Evolutionary conservation across 2,888 invertebrate genomes (phyloP).

Genomic region (Ellobium chinense): DNA sequence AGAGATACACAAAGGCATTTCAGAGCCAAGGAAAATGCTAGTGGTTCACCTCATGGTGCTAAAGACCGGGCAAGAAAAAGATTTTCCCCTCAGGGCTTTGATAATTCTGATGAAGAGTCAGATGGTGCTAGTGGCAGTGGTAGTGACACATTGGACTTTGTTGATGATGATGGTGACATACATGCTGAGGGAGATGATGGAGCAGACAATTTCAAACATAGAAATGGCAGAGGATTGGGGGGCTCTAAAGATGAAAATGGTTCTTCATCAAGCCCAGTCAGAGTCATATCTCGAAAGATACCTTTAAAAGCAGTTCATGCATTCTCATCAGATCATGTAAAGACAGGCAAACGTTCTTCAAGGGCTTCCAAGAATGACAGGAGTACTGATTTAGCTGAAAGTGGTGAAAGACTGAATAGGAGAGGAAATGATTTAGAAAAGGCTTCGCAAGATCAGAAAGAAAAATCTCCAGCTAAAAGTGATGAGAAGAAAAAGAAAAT

Average conservation of each 20-base stretch:
- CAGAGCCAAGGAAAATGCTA: neutral
- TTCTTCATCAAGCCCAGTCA: neutral
- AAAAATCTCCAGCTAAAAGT: neutral
- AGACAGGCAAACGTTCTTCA: too few relatives aligned
- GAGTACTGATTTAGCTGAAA: too few relatives aligned
- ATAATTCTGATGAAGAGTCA: neutral
- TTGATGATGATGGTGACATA: neutral
- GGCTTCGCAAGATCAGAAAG: too few relatives aligned
- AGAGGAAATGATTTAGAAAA: neutral
- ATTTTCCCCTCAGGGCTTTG: neutral
- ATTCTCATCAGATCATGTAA: neutral
- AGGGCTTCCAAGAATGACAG: too few relatives aligned
- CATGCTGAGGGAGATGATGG: neutral
- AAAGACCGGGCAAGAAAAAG: neutral
- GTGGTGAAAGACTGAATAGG: too few relatives aligned
- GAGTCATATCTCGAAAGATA: conserved; percentile 11
- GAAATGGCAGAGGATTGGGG: too few relatives aligned
- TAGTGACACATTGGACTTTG: neutral
- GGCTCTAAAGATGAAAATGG: too few relatives aligned
- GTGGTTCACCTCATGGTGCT: too few relatives aligned
- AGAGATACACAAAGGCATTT: neutral
- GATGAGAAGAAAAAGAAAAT: neutral
- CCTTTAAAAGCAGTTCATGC: conserved; percentile 1
- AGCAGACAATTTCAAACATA: too few relatives aligned
- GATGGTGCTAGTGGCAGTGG: neutral